Evolutionary conservation across 2,797 vertebrate genomes (phyloP), one percentile per base, ranked within the genome.

Genomic region (Buceros bicornis): DNA sequence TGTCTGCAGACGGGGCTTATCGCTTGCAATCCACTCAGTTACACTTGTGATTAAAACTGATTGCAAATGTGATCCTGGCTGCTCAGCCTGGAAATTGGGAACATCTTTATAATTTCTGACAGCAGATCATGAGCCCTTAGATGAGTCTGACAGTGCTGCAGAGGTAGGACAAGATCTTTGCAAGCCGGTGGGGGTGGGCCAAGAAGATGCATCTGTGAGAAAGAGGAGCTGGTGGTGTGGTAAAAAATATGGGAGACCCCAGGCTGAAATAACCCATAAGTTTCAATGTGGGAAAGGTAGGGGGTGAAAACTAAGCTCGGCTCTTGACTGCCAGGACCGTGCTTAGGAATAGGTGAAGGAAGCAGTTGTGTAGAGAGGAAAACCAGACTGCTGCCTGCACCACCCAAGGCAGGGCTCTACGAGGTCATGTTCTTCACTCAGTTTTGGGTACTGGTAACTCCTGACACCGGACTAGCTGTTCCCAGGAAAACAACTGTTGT

Each of bases 31-130:
- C 91, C 94, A 79, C 54, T 93, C 90, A 33, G 94, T 97, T 96
- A 93, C 92, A 92, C 79, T 97, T 50, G 82, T 97, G 97, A 97
- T 95, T 97, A 97, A 97, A 97, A 95, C 95, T 95, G 96, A 97
- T 97, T 96, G 94, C 93, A 87, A 88, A 96, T 93, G 53, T 65
- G 54, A 94, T 94, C 89, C 94, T 79, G 95, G 56, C 89, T 89
- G 90, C 94, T 95, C 85, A 67, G 93, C 85, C 62, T 92, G 89
- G 95, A 93, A 95, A 95, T 73, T 93, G 60, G 93, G 89, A 93
- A 95, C 0, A 2, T 95, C 96, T 97, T 95, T 20, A 90, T 96
- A 70, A 96, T 94, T 96, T 94, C 74, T 89, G 95, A 95, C 96
- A 95, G 94, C 82, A 45, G 85, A 95, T 94, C 95, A 81, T 61